Percentiles rank a stretch among this genome's conserved stretches.
phyloP scores from a whole-genome alignment of 2,888 invertebrate species.

The Allolobophora icterica region DNA sequence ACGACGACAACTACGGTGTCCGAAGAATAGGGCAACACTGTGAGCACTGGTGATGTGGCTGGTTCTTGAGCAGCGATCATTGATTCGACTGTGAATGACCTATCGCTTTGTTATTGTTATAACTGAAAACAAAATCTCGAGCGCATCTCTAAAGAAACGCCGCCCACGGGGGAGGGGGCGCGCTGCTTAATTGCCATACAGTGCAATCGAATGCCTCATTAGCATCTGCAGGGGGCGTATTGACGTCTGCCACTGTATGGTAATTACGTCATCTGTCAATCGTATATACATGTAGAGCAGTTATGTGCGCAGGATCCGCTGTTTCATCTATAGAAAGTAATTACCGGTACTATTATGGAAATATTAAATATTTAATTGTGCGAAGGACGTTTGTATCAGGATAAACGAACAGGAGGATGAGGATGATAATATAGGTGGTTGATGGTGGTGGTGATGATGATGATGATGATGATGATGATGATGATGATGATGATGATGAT shows the following conservation, averaged over 20 bases:
- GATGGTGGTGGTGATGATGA: neutral
- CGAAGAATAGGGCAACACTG: neutral
- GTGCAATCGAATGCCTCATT: neutral
- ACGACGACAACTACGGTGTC: neutral
- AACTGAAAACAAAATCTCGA: neutral
- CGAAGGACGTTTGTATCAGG: neutral
- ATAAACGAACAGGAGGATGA: neutral
- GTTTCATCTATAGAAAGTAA: too few species aligned
- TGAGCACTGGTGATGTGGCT: neutral
- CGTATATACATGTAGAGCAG: too few species aligned
- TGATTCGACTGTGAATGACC: neutral
- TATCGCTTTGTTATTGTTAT: neutral
- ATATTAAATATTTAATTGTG: too few species aligned
- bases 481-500: neutral
- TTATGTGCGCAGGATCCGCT: neutral
- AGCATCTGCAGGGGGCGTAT: neutral
- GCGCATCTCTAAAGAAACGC: neutral
- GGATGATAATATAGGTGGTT: neutral
- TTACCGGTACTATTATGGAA: too few species aligned
- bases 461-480: neutral
- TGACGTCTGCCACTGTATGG: neutral
- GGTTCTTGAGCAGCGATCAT: neutral
- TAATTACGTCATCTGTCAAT: neutral
- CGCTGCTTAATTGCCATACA: neutral
- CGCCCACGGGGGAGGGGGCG: too few species aligned